phyloP scores from a whole-genome alignment of 2,113 vertebrate genomes.

The Etia nguti region DNA sequence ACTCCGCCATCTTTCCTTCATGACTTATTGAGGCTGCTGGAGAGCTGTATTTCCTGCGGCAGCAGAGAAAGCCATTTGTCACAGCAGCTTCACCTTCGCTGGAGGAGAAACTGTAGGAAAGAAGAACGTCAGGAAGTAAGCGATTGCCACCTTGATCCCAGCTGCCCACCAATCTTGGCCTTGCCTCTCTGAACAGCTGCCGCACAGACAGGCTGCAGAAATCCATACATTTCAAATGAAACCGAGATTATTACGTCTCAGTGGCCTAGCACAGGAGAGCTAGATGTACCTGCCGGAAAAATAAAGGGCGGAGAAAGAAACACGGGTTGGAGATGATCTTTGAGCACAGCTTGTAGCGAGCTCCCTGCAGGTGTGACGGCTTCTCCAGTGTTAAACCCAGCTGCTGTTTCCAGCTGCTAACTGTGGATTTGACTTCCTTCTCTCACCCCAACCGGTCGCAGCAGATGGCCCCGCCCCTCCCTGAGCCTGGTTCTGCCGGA shows the following conservation, averaged over 20 bases:
- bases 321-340: constrained; percentile 15
- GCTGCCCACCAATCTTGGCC: constrained; percentile 22
- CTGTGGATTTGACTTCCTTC: not conserved
- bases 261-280: not conserved
- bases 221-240: constrained; percentile 45
- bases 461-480: too few species aligned
- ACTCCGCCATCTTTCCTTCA: not conserved
- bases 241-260: constrained; percentile 15
- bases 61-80: constrained; percentile 18
- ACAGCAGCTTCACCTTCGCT: constrained; percentile 4
- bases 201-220: not conserved
- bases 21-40: not conserved
- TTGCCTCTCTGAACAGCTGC: not conserved
- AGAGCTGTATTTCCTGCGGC: not conserved
- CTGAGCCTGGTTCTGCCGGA: too few species aligned
- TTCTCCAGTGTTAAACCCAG: not conserved
- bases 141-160: constrained; percentile 39
- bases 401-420: not conserved
- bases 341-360: not conserved
- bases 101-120: not conserved
- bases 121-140: constrained; percentile 30
- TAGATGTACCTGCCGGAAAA: constrained; percentile 34
- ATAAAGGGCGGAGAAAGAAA: constrained; percentile 21
- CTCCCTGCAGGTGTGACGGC: not conserved
- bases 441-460: too few species aligned